These are phyloP conservation scores for Elachura formosa DNA, from an alignment of 2,113 vertebrate genomes.

Conservation along the genomic window DNA sequence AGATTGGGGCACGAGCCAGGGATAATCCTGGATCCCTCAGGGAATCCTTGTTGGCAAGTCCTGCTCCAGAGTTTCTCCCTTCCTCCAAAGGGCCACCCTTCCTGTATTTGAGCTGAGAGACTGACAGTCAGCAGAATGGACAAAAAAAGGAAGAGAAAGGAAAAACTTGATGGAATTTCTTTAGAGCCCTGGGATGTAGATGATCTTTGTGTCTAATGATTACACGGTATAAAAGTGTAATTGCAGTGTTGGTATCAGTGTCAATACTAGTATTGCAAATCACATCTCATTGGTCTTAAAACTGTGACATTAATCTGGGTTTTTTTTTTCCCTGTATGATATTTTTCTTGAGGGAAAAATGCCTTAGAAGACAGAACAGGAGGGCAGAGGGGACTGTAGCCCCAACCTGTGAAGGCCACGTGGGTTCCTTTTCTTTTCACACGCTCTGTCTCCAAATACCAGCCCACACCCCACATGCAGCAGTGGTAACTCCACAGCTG, in stretches of 20 bases:
- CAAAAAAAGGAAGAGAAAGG: neutral
- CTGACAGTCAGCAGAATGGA: neutral
- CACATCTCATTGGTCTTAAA: neutral
- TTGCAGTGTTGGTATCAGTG: neutral
- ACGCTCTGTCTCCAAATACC: neutral
- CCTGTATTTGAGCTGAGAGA: neutral
- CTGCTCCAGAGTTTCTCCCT: neutral
- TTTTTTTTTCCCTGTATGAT: neutral
- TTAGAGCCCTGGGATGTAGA: neutral
- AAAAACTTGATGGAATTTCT: neutral
- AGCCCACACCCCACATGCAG: accelerated
- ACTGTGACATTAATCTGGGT: neutral
- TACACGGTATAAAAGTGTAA: neutral
- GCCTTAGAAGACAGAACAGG: neutral
- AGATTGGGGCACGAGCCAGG: neutral
- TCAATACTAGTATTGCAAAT: neutral
- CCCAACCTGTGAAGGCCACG: accelerated
- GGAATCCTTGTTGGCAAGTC: neutral
- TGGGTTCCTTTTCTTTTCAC: accelerated
- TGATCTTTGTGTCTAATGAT: neutral
- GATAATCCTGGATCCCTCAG: neutral
- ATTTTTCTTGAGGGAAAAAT: neutral
- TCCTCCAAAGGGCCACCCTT: neutral
- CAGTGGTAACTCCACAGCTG: neutral
- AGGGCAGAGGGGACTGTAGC: neutral